These are phyloP conservation scores for Microvelia longipes DNA, from an alignment of 1,140 invertebrate species.

Conservation along the genomic window DNA sequence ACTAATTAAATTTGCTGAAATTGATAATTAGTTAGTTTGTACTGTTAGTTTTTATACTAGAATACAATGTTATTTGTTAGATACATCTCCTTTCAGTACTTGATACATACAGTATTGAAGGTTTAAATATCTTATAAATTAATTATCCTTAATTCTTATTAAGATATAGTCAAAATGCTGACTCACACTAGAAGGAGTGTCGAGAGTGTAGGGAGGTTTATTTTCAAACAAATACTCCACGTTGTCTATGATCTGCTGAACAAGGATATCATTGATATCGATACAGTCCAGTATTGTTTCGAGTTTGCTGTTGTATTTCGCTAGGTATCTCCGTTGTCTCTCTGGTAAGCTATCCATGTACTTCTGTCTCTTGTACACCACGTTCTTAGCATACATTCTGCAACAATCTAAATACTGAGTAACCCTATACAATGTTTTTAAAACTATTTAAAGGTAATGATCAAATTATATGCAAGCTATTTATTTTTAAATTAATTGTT, in stretches of 20 bases:
- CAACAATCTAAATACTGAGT: not conserved
- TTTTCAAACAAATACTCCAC: slow-evolving; percentile 73
- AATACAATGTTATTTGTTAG: too few species aligned
- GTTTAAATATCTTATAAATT: too few species aligned
- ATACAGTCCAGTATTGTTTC: slow-evolving; percentile 58
- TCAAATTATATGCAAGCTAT: not conserved
- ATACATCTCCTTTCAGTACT: too few species aligned
- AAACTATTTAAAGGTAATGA: not conserved
- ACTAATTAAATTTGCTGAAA: too few species aligned
- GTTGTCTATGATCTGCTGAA: slow-evolving; percentile 67
- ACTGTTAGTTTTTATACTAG: too few species aligned
- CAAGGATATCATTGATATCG: slow-evolving; percentile 68
- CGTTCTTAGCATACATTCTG: slow-evolving; percentile 1
- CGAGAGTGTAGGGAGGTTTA: slow-evolving; percentile 35
- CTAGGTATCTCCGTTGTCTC: slow-evolving; percentile 57
- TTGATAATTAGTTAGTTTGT: too few species aligned
- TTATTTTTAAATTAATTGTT: not conserved
- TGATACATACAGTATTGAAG: too few species aligned
- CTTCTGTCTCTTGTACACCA: not conserved
- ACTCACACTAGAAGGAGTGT: slow-evolving; percentile 32
- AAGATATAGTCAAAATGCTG: slow-evolving; percentile 27
- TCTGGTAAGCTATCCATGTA: slow-evolving; percentile 46
- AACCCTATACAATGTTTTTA: too few species aligned
- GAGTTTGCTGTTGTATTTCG: slow-evolving; percentile 60
- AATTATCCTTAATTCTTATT: too few species aligned